Base-by-base conservation (phyloP, 2,113 vertebrate genomes). In the Anoura caudifer region DNA sequence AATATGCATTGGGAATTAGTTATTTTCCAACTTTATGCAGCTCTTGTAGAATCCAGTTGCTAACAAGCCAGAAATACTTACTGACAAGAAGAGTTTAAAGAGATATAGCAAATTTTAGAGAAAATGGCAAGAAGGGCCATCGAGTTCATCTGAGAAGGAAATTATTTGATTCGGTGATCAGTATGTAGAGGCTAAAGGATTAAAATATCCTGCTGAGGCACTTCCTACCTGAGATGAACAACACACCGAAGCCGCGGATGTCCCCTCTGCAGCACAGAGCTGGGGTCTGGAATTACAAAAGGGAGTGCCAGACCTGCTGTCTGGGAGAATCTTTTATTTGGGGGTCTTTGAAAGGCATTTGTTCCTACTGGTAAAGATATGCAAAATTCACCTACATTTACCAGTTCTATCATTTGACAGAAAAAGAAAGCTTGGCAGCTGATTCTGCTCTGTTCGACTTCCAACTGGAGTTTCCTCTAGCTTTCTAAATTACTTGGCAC, bases 401-500 rank as follows among this genome's bases (percentile, higher is more conserved):
- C 67, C 47, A 92, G 31, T 26, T 91, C 79, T 90, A 45, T 88
- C 28, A n/a, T 96, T 94, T 91, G 76, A 94, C 76, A 22, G 65
- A 56, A 77, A 90, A 96, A 84, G 90, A 85, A 96, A 95, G 95
- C 47, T 95, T 97, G 95, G 87, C 92, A 79, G 13, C 43, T 12
- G 38, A 73, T 81, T 83, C 47, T 85, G 70, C 3, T 73, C 59
- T 88, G 36, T 54, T 45, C 61, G 79, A 96, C 70, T 96, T 91
- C 87, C 83, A 91, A 87, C 31, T 90, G 90, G 84, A 96, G 28
- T 92, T 87, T 87, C 79, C 92, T 73, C 90, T 95, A 92, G 87
- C 52, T 97, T 92, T 95, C 87, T 95, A 97, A 96, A 97, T 97
- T 95, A 95, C 77, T 95, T 97, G 96, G 97, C 84, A 28, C 45